Evolutionary conservation across 2,888 invertebrate genomes (phyloP), one percentile per base, ranked within the genome.

Genomic region (Barypeithes pellucidus): DNA sequence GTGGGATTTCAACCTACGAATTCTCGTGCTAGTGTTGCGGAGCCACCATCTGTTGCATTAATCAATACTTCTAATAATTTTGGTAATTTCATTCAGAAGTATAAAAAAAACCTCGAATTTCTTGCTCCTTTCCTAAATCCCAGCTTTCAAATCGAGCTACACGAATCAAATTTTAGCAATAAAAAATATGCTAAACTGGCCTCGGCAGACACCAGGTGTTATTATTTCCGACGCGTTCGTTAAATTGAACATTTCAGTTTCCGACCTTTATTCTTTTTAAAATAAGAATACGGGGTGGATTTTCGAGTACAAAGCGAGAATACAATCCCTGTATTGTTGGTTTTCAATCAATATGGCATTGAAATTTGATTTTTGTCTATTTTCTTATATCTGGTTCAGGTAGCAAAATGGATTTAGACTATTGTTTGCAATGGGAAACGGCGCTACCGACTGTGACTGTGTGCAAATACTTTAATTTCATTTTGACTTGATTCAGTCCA

Each of bases 311-410:
- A 74, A 74, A 60, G 57, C 59, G 69, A 59, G 69, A 73, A 66
- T 61, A 69, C 69, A 73, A 69, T 66, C 66, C 67, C 45, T 14
- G 66, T 62, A 74, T 74, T 74, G 74, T 74, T 70, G 70, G 71
- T 54, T 74, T 70, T 70, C 70, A 66, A 74, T 74, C 74, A 70
- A 74, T 74, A 68, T 67, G 61, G 57, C 71, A 74, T 74, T 74
- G 70, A 59, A 71, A 33, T 69, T 67, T 63, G 70, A 74, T 74
- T 74, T 74, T 74, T 74, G 74, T 74, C 70, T 74, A 71, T 71
- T 71, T 74, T 62, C 63, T 71, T 62, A 62, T 71, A 70, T 74
- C 70, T 70, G 70, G 54, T 71, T 70, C 74, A 74, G 74, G 74
- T 74, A 74, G 74, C 45, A 41, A 57, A 69, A 63, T 29, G 67